Evolutionary conservation across 53 echinoderm and acorn worm genomes (phyloP).

Genomic region (Holothuria scabra): DNA sequence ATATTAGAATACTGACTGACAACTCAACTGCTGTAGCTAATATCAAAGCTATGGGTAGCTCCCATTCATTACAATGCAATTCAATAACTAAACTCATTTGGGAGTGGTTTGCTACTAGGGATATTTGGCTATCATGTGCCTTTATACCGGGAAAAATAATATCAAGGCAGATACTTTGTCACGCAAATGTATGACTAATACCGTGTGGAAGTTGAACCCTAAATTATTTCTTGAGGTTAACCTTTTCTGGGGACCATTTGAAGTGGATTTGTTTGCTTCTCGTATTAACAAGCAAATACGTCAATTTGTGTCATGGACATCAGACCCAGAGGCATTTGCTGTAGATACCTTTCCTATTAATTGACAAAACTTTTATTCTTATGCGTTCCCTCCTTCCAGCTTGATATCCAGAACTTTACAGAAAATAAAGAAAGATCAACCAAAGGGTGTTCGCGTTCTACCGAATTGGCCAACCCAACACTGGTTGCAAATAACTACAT

Average conservation of each 20-base stretch:
- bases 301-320: background rate
- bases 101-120: too few species aligned
- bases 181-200: background rate
- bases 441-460: background rate
- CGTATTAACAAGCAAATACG: background rate
- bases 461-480: slow-evolving; percentile 13
- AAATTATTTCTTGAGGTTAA: background rate
- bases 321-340: background rate
- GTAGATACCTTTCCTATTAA: background rate
- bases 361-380: background rate
- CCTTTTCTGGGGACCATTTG: slow-evolving; percentile 10
- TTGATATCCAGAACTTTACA: background rate
- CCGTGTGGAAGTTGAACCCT: background rate
- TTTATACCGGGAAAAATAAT: too few species aligned
- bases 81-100: too few species aligned
- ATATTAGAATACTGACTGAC: too few species aligned
- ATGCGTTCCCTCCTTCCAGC: slow-evolving; percentile 8
- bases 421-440: background rate
- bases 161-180: too few species aligned
- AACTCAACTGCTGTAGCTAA: too few species aligned
- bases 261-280: slow-evolving; percentile 22
- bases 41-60: too few species aligned
- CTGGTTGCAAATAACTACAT: background rate
- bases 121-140: too few species aligned
- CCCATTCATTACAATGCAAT: too few species aligned